Evolutionary conservation across 2,888 invertebrate species (phyloP), one percentile per base, ranked within the genome.

Genomic region (Lagria hirta): DNA sequence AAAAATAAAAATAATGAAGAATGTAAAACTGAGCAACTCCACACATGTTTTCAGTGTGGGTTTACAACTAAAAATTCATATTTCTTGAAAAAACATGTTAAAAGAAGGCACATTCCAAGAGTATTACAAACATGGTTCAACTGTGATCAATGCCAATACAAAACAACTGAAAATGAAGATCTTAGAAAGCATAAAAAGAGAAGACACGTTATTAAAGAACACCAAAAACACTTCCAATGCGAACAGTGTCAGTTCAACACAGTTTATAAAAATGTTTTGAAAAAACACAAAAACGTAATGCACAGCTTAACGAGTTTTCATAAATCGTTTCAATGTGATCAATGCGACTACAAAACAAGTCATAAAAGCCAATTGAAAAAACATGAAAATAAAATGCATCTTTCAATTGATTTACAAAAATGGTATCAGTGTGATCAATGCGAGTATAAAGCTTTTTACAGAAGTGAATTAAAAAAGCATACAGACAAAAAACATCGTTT

Each of bases 361-460:
- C 24, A 13, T 3, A 7, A 10, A 7, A 24, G 11, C 4, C 24
- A 24, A 4, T 8, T 24, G 24, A 13, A 6, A 13, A 24, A 10
- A 6, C 24, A 24, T 6, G 13, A 24, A 10, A 12, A 12, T 3
- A 13, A 11, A 3, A 11, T 12, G 10, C 24, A 24, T n/a, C 10
- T 13, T 2, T 11, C 7, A 4, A 3, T 12, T 3, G 6, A 24
- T 3, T 11, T 12, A 12, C 10, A 12, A 12, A 24, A 24, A 3
- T 24, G 24, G 24, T 24, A 12, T 24, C 2, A 24, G 2, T 24
- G 24, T 24, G 24, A 24, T 4, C 10, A 8, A 8, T 24, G 24
- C 10, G 10, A 10, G 3, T 24, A 12, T n/a, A 24, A 24, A 13
- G 13, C 24, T n/a, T n/a, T n/a, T n/a, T n/a, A n/a, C n/a, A n/a